A percentile compares a stretch with the other conserved stretches of the same genome.
These are phyloP conservation scores for Xiphophorus couchianus DNA, from an alignment of 2,113 vertebrate species.

Conservation along the genomic window DNA sequence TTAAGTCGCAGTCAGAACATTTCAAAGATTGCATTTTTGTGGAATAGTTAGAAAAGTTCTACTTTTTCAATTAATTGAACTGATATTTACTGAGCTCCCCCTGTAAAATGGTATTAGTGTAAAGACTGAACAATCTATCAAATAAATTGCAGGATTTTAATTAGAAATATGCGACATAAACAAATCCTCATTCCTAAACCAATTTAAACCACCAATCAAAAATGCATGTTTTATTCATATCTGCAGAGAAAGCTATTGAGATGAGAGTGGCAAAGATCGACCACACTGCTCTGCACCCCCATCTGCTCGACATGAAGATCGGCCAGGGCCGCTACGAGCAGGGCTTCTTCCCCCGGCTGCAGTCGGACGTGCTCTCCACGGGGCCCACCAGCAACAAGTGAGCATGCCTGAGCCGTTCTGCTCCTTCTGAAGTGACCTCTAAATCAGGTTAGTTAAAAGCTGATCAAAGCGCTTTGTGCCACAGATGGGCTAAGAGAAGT, in stretches of 20 bases:
- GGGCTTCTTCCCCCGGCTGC: slow-evolving; percentile 96
- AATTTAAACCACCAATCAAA: no score
- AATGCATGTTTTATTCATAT: slow-evolving; percentile 2
- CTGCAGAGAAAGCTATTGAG: slow-evolving; percentile 94
- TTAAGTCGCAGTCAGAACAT: no score
- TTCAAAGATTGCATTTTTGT: no score
- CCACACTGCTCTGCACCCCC: slow-evolving; percentile 95
- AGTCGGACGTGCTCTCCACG: slow-evolving; percentile 93
- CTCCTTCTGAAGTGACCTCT: neutral
- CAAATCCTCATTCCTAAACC: no score
- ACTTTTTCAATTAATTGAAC: no score
- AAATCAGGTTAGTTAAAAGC: neutral
- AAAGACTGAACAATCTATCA: no score
- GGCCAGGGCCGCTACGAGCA: slow-evolving; percentile 97
- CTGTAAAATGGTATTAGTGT: no score
- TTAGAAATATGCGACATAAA: no score
- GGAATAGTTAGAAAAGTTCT: no score
- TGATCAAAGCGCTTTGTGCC: slow-evolving; percentile 12
- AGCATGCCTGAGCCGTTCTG: slow-evolving; percentile 54
- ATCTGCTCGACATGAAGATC: slow-evolving; percentile 99
- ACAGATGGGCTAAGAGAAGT: slow-evolving; percentile 95
- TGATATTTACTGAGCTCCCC: no score
- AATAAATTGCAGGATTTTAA: no score
- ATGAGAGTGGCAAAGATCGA: slow-evolving; percentile 94
- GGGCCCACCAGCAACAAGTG: slow-evolving; percentile 97